Evolutionary conservation across 2,888 invertebrate genomes (phyloP).

Genomic region (Cataglyphis rosenhaueri): DNA sequence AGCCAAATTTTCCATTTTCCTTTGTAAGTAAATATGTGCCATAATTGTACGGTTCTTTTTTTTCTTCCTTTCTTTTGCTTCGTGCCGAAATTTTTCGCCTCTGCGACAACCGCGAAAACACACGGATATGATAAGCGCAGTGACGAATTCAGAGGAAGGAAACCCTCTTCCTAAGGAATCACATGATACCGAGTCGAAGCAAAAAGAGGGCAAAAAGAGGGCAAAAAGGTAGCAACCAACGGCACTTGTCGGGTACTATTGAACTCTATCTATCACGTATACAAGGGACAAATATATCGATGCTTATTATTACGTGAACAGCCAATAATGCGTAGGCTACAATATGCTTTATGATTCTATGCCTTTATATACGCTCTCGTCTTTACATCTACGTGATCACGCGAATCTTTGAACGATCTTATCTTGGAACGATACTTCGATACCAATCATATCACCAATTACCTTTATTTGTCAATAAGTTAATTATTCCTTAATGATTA

Average conservation of each 20-base stretch:
- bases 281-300: not conserved
- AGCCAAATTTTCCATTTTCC: too few relatives aligned
- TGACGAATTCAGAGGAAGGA: not conserved
- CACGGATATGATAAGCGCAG: not conserved
- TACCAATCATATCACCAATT: constrained; percentile 64
- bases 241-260: not conserved
- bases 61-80: not conserved
- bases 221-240: not conserved
- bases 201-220: not conserved
- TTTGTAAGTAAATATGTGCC: not conserved
- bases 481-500: constrained; percentile 57
- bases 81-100: not conserved
- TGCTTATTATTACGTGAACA: constrained; percentile 5
- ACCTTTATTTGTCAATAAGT: constrained; percentile 67
- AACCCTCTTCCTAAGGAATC: not conserved
- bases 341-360: not conserved
- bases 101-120: not conserved
- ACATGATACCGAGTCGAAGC: not conserved
- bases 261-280: not conserved
- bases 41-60: not conserved
- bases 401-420: constrained; percentile 58
- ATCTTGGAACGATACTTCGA: constrained; percentile 49
- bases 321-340: too few relatives aligned
- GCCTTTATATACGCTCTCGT: not conserved
- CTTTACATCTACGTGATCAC: constrained; percentile 13